Evolutionary conservation across 2,113 vertebrate genomes (phyloP).

Genomic region (Hepsetus odoe): DNA sequence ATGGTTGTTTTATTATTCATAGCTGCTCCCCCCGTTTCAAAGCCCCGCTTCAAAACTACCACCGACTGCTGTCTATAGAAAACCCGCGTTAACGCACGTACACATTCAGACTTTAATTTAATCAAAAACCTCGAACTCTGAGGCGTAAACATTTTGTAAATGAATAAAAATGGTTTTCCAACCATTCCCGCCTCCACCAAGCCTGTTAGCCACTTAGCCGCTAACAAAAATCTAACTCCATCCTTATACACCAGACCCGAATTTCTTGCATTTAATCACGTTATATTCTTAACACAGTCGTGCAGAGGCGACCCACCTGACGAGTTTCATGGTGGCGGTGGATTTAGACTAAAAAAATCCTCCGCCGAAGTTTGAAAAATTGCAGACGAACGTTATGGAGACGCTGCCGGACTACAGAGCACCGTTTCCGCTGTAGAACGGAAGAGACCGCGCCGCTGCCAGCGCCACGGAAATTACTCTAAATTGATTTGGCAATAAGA

Average conservation of each 20-base stretch:
- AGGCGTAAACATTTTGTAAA: neutral
- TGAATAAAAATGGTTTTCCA: neutral
- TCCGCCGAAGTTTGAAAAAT: conserved; percentile 66
- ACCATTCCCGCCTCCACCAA: conserved; percentile 70
- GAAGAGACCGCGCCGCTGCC: conserved; percentile 22
- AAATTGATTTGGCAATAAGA: too few species aligned
- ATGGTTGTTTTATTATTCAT: too few species aligned
- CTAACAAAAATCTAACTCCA: conserved; percentile 65
- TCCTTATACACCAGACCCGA: conserved; percentile 23
- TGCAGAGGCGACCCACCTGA: conserved; percentile 63
- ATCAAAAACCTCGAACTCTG: neutral
- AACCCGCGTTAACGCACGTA: too few species aligned
- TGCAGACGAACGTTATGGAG: conserved; percentile 54
- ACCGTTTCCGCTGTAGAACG: conserved; percentile 37
- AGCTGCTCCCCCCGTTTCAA: too few species aligned
- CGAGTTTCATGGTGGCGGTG: conserved; percentile 79
- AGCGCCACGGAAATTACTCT: neutral
- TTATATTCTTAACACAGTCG: accelerated
- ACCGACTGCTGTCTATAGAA: too few species aligned
- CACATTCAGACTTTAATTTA: too few species aligned
- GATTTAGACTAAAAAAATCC: conserved; percentile 62
- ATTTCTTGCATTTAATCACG: neutral
- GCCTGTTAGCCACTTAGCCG: conserved; percentile 13
- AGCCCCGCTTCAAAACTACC: too few species aligned
- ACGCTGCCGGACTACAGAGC: conserved; percentile 16